Evolutionary conservation across 2,888 invertebrate species (phyloP).

Genomic region (Nyleta sp.): DNA sequence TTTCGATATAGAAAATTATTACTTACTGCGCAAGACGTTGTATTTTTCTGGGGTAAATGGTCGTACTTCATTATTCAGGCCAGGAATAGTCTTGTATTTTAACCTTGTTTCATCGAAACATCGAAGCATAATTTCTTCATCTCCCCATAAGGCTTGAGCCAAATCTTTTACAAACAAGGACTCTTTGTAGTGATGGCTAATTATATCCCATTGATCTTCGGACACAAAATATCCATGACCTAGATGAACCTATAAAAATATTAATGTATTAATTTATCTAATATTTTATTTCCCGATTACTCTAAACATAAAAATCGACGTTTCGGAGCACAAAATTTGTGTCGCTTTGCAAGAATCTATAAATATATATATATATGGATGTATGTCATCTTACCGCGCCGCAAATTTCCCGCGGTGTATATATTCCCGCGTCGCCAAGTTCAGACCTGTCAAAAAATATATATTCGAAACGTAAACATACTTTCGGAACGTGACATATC

Average conservation of each 20-base stretch:
- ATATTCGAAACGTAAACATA: no score
- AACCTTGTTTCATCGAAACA: background rate
- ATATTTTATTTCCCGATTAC: no score
- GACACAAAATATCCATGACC: background rate
- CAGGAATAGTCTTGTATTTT: background rate
- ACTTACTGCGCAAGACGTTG: background rate
- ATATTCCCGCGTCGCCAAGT: no score
- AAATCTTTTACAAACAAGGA: constrained; percentile 5
- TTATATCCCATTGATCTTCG: constrained; percentile 9
- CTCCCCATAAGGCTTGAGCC: background rate
- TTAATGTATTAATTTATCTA: background rate
- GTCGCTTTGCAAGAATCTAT: no score
- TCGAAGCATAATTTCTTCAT: background rate
- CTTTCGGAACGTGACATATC: no score
- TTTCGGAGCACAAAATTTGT: no score
- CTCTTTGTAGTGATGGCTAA: background rate
- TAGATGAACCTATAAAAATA: background rate
- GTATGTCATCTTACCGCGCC: no score
- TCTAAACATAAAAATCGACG: no score
- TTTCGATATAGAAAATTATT: no score
- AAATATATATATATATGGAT: no score
- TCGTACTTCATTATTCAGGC: background rate
- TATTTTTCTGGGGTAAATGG: background rate
- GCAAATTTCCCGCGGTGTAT: no score
- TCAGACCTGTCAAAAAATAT: no score